Base-by-base conservation (phyloP, 2,113 vertebrate genomes). In the Chamaea fasciata region DNA sequence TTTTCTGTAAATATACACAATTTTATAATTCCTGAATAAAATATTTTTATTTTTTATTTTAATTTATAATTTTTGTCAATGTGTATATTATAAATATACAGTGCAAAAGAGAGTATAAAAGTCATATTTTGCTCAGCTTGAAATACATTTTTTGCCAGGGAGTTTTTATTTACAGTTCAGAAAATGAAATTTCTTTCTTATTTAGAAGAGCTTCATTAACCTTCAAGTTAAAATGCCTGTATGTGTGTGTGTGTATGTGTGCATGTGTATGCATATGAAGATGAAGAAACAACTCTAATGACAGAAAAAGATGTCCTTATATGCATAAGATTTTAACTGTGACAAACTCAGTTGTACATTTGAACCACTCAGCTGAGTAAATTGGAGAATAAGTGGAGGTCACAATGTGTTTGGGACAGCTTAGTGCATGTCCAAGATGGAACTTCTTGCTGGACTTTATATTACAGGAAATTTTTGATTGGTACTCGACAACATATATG, bases 191-290 rank as follows among this genome's bases (percentile, higher is more conserved):
- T 41, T 69, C 11, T 83, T 56, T 10, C 5, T 15, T 74, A 30
- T 86, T 79, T 31, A 33, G 55, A 81, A 56, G 5, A 52, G 16
- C 2, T 35, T 65, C 2, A 53, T 86, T 31, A 62, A 2, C 22
- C 16, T 80, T 83, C 31, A 35, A 49, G 6, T 21, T 74, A 65
- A 83, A 80, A 76, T 74, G 50, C 28, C 16, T 75, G 0, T 27
- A 1, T 33, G 3, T 22, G 5, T 13, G 7, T 27, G 8, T 17
- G 8, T 11, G 0, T 13, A 2, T 35, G 6, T 10, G 6, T 71
- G 31, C 15, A 28, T 16, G 10, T 3, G 2, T 50, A 6, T 28
- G 5, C 6, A 4, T 23, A 46, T 2, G 56, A 56, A 46, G 20
- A 59, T 22, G 22, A 9, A 63, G 39, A 78, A 87, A 71, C 3